Evolutionary conservation across 2,888 invertebrate genomes (phyloP).

Genomic region (Toxonevra muliebris): DNA sequence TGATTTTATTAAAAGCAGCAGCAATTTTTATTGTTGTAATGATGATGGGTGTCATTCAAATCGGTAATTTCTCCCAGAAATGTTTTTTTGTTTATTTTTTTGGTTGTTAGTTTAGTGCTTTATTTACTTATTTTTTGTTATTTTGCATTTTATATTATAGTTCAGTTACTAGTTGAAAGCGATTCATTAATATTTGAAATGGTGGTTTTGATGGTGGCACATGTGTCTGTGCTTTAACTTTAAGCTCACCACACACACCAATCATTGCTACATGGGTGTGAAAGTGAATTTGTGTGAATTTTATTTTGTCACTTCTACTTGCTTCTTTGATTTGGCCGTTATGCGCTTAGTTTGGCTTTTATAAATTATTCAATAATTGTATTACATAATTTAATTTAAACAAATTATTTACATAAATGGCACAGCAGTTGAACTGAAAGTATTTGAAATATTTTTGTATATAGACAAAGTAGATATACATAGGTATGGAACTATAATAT

Average conservation of each 20-base stretch:
- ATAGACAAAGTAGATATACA: too few relatives aligned
- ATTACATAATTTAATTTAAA: not conserved
- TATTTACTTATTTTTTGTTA: not conserved
- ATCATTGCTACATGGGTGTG: slow-evolving; percentile 21
- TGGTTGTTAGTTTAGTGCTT: not conserved
- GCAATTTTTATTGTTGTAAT: slow-evolving; percentile 41
- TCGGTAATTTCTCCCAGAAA: slow-evolving; percentile 42
- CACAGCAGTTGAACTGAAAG: slow-evolving; percentile 1
- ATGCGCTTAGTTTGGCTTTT: not conserved
- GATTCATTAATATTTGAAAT: not conserved
- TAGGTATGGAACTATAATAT: too few relatives aligned
- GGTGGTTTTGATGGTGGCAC: not conserved
- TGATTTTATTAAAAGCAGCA: slow-evolving; percentile 12
- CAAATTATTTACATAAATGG: not conserved
- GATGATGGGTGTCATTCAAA: slow-evolving; percentile 47
- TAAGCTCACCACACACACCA: not conserved
- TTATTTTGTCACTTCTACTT: not conserved
- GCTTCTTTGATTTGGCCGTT: too few relatives aligned
- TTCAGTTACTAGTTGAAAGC: too few relatives aligned
- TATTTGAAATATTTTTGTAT: too few relatives aligned
- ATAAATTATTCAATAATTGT: not conserved
- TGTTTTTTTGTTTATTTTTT: slow-evolving; percentile 17
- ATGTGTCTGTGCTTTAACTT: not conserved
- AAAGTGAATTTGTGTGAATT: slow-evolving; percentile 22
- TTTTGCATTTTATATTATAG: too few relatives aligned